Evolutionary conservation across 2,797 vertebrate genomes (phyloP).

Genomic region (Rhinella marina): DNA sequence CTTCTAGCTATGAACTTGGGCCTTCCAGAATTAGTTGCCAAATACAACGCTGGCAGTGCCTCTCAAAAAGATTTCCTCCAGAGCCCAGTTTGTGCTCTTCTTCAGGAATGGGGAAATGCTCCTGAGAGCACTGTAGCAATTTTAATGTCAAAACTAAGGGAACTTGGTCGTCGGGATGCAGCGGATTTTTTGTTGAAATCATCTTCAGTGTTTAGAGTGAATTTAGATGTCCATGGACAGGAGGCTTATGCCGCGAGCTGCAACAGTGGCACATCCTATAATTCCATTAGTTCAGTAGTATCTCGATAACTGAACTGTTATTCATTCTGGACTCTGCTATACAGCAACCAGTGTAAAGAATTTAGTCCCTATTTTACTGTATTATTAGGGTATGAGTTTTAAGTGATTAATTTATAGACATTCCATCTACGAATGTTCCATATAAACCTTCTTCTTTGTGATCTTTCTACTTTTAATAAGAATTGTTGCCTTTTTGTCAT

Average conservation of each 20-base stretch:
- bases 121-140: constrained; percentile 86
- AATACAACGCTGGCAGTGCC: constrained; percentile 83
- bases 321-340: constrained; percentile 26
- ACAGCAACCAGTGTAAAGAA: constrained; percentile 52
- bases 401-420: constrained; percentile 58
- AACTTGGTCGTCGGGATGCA: constrained; percentile 92
- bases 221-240: constrained; percentile 80
- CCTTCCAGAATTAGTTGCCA: constrained; percentile 92
- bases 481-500: constrained; percentile 65
- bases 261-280: constrained; percentile 94
- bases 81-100: constrained; percentile 90
- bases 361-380: constrained; percentile 23
- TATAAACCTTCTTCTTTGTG: constrained; percentile 60
- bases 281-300: constrained; percentile 96
- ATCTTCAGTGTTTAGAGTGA: constrained; percentile 90
- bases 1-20: constrained; percentile 98
- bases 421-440: constrained; percentile 62
- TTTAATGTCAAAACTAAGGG: constrained; percentile 90
- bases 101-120: constrained; percentile 88
- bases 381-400: constrained; percentile 52
- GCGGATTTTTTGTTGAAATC: constrained; percentile 94
- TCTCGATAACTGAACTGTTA: constrained; percentile 82
- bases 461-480: constrained; percentile 68
- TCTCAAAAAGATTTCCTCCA: constrained; percentile 74
- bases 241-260: constrained; percentile 86